Percentiles rank a stretch among this genome's conserved stretches.
Evolutionary conservation across 2,797 vertebrate species (phyloP).

Genomic region (Fistularia commersonii): DNA sequence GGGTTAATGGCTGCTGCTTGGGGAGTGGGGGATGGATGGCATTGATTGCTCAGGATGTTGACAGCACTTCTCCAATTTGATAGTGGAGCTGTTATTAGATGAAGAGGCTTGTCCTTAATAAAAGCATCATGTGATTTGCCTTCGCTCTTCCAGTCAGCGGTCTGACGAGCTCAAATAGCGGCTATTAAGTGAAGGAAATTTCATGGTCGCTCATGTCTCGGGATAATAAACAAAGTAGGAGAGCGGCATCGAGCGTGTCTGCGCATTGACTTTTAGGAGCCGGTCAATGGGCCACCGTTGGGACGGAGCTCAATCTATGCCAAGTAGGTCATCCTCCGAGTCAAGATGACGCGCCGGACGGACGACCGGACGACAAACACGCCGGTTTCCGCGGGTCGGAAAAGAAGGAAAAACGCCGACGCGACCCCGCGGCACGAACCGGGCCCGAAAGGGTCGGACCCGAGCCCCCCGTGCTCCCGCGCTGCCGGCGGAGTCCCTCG

Average conservation of each 20-base stretch:
- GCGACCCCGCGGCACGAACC: constrained; percentile 17
- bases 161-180: constrained; percentile 12
- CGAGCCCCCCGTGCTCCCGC: constrained; percentile 30
- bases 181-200: not conserved
- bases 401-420: constrained; percentile 8
- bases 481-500: constrained; percentile 45
- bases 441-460: too few relatives aligned
- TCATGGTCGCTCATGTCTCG: constrained; percentile 9
- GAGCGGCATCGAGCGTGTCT: constrained; percentile 7
- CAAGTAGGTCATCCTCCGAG: constrained; percentile 22
- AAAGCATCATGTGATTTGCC: constrained; percentile 54
- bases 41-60: constrained; percentile 74
- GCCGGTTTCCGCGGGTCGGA: constrained; percentile 1
- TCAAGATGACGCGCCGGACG: constrained; percentile 13
- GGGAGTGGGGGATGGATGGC: constrained; percentile 63
- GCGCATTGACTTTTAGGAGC: constrained; percentile 7
- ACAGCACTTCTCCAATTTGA: constrained; percentile 74
- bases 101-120: constrained; percentile 61
- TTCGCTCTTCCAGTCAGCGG: constrained; percentile 14
- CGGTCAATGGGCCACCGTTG: constrained; percentile 3
- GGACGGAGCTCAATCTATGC: not conserved
- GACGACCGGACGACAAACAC: constrained; percentile 13
- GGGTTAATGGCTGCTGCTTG: constrained; percentile 71
- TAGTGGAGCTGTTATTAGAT: constrained; percentile 66
- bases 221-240: constrained; percentile 10